phyloP scores from a whole-genome alignment of 2,888 invertebrate genomes.

The Parnassius smintheus region DNA sequence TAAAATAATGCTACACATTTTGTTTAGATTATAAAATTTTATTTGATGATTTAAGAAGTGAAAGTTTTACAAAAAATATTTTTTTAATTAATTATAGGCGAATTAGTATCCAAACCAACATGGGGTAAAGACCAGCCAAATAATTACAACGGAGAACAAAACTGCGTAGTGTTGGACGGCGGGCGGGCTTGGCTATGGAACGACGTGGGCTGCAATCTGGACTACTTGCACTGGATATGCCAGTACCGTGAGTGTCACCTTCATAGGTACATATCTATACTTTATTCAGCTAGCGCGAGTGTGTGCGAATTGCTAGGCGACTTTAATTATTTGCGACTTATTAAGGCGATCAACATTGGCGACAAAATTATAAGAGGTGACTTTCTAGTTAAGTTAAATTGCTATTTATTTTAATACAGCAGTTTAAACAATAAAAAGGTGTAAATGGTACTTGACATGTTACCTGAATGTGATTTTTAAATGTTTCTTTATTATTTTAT shows the following conservation, averaged over 20 bases:
- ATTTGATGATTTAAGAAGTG: too few relatives aligned
- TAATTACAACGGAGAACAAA: conserved; percentile 97
- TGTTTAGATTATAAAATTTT: too few relatives aligned
- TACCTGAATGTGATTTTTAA: too few relatives aligned
- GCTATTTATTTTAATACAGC: too few relatives aligned
- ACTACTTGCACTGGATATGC: conserved; percentile 96
- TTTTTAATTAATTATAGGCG: conserved; percentile 76
- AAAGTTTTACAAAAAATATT: neutral
- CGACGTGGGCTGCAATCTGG: conserved; percentile 95
- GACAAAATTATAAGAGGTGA: neutral
- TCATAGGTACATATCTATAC: conserved; percentile 74
- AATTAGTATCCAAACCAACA: conserved; percentile 87
- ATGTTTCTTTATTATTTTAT: too few relatives aligned
- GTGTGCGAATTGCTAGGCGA: conserved; percentile 38
- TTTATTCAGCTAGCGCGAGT: conserved; percentile 55
- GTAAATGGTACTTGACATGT: too few relatives aligned
- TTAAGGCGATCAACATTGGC: neutral
- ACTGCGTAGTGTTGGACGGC: conserved; percentile 96
- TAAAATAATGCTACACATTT: too few relatives aligned
- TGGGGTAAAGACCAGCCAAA: conserved; percentile 98
- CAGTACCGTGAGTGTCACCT: conserved; percentile 89
- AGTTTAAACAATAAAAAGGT: too few relatives aligned
- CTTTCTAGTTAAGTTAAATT: too few relatives aligned
- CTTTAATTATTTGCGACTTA: neutral
- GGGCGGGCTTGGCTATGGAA: conserved; percentile 96